Percentiles rank a stretch among this genome's conserved stretches.
phyloP scores from a whole-genome alignment of 2,888 invertebrate species.

The Standfussiana lucernea region DNA sequence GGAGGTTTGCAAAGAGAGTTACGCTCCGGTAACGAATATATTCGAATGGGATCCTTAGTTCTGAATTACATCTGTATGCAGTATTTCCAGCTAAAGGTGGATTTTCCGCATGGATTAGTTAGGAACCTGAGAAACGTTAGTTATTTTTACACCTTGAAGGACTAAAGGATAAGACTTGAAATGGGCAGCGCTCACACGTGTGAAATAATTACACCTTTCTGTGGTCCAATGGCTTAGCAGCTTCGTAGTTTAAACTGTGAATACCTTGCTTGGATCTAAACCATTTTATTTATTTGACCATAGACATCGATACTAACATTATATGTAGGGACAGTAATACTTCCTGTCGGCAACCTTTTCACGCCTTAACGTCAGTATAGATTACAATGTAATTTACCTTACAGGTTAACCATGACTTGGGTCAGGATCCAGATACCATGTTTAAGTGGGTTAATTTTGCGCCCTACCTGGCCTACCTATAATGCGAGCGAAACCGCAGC shows the following conservation, averaged over 20 bases:
- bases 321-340: neutral
- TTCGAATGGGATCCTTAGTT: constrained; percentile 13
- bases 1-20: constrained; percentile 4
- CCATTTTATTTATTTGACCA: neutral
- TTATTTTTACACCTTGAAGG: neutral
- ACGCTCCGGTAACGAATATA: constrained; percentile 19
- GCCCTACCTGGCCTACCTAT: neutral
- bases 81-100: neutral
- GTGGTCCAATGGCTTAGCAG: neutral
- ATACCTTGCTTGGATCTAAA: neutral
- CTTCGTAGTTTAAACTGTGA: neutral
- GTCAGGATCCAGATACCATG: no score
- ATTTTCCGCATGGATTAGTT: constrained; percentile 10
- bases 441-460: no score
- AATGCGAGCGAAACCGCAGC: neutral
- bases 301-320: neutral
- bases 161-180: neutral
- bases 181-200: constrained; percentile 5
- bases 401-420: neutral
- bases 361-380: neutral
- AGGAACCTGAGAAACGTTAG: neutral
- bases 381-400: neutral
- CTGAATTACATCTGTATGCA: constrained; percentile 8
- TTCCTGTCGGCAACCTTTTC: neutral
- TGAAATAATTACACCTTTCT: neutral